Base-by-base conservation (phyloP, 2,797 vertebrate genomes). In the Amazona finschi region DNA sequence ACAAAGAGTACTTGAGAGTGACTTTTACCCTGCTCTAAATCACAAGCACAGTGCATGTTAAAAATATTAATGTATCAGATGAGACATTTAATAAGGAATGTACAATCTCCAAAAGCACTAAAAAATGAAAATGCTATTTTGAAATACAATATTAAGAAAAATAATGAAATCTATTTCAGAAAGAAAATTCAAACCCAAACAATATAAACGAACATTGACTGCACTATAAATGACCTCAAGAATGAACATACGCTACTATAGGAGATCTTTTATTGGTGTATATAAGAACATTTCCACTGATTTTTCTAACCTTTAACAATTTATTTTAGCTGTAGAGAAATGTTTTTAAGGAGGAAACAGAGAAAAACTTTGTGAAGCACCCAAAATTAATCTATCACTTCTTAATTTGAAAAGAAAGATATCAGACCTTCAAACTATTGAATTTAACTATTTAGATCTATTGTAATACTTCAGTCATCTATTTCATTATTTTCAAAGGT, bases 401-500 rank as follows among this genome's bases (percentile, higher is more conserved):
- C 58, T 60, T 57, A 73, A 87, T 82, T 67, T 71, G 36, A 92
- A 90, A 93, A 87, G 47, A 91, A 93, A 91, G 38, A 64, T 33
- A 67, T 49, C 24, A 57, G 15, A 50, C 49, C 8, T 71, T 67
- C 44, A 67, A 89, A 73, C 30, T 90, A 69, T 46, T 73, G 78
- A 65, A 75, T 69, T 89, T 60, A 81, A 58, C 39, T 84, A 50
- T 50, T 96, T 78, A 82, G 38, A 70, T 71, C 20, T 49, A 44
- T 28, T 84, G 39, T 18, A 90, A 76, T 71, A 75, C 10, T 73
- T 93, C 12, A 12, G 19, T 60, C 71, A 44, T 74, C 55, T 76
- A 22, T 76, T 90, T 90, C 71, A 46, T 85, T 89, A 61, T 53
- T 89, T 93, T 71, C 21, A 79, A 90, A 94, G 61, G 75, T 79